A percentile compares a stretch with the other conserved stretches of the same genome.
phyloP scores from a whole-genome alignment of 2,888 invertebrate species.

The Tineola bisselliella region DNA sequence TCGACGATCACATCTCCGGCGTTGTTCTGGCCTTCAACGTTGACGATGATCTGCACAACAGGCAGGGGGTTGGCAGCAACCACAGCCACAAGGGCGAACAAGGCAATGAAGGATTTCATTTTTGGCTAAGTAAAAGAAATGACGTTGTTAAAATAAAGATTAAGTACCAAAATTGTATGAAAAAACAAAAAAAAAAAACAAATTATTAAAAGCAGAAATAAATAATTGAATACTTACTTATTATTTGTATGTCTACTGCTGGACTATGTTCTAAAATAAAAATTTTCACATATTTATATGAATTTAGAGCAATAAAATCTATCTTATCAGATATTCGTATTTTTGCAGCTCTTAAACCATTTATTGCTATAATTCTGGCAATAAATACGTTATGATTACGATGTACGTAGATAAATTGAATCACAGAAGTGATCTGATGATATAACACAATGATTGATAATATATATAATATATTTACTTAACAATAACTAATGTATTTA shows the following conservation, averaged over 20 bases:
- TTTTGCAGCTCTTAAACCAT: too few species aligned
- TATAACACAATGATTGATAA: too few species aligned
- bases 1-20: constrained; percentile 18
- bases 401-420: too few species aligned
- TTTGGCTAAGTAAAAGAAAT: constrained; percentile 2
- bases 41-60: constrained; percentile 33
- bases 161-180: neutral
- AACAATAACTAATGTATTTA: too few species aligned
- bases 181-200: neutral
- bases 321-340: neutral
- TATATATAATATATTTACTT: too few species aligned
- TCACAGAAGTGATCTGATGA: too few species aligned
- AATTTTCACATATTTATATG: constrained; percentile 22
- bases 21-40: constrained; percentile 27
- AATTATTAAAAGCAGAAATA: neutral
- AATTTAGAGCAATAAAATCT: constrained; percentile 19
- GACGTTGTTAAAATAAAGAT: neutral
- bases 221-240: neutral
- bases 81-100: constrained; percentile 33
- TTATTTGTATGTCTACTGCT: neutral
- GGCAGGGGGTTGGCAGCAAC: constrained; percentile 35
- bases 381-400: too few species aligned
- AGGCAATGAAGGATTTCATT: constrained; percentile 34
- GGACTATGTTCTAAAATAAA: neutral
- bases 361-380: too few species aligned